Conservation (phyloP, 37 sponge, comb jelly and placozoan species). For the Tethya wilhelma region DNA sequence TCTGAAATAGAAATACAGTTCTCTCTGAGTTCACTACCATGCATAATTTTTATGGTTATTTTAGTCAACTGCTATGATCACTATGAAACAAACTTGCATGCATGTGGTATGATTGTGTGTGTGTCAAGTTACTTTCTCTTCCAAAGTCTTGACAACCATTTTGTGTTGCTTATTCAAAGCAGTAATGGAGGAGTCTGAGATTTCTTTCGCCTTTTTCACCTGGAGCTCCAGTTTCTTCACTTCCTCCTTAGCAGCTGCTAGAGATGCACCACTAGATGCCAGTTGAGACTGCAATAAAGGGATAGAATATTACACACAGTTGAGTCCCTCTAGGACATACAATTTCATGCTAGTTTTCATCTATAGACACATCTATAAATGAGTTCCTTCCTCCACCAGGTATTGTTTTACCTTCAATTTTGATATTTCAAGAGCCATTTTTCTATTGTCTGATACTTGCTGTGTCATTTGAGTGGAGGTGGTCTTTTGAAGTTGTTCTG, state of each 20-base stretch:
- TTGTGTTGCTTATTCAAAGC: slow-evolving; percentile 17
- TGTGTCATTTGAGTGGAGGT: slow-evolving; percentile 25
- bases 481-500: slow-evolving; percentile 35
- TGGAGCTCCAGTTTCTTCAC: slow-evolving; percentile 35
- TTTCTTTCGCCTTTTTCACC: background rate
- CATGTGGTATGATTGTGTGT: background rate
- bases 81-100: background rate
- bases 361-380: too few relatives aligned
- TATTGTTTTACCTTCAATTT: slow-evolving; percentile 59
- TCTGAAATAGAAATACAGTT: slow-evolving; percentile 5
- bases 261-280: slow-evolving; percentile 13
- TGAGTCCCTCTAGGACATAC: background rate
- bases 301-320: background rate
- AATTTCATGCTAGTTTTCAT: background rate
- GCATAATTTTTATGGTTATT: too few relatives aligned
- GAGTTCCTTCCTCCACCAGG: too few relatives aligned
- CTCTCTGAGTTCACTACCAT: background rate
- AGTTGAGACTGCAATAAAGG: slow-evolving; percentile 30
- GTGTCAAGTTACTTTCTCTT: slow-evolving; percentile 18
- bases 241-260: slow-evolving; percentile 49
- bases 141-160: slow-evolving; percentile 5
- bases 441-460: slow-evolving; percentile 50
- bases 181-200: slow-evolving; percentile 11
- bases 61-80: too few relatives aligned
- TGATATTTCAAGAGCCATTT: slow-evolving; percentile 55